A percentile compares a stretch with the other conserved stretches of the same genome.
Conservation (phyloP, 2,797 vertebrate genomes). For the Acropternis orthonyx region DNA sequence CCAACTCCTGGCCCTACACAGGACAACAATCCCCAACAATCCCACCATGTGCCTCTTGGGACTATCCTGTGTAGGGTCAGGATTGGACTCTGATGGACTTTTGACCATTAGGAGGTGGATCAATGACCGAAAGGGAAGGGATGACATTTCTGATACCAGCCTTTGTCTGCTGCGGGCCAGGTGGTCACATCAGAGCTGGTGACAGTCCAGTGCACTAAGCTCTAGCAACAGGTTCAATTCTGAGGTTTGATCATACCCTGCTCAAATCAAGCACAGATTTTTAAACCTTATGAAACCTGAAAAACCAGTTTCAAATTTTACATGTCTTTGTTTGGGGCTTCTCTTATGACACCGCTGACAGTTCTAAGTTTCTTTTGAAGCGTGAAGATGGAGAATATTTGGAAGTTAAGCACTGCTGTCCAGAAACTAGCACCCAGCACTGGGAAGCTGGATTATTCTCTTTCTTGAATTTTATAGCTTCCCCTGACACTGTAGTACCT, state of each 20-base stretch:
- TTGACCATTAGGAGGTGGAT: not conserved
- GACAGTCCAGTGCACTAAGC: not conserved
- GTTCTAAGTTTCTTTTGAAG: not conserved
- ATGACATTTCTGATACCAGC: not conserved
- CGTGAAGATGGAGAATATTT: not conserved
- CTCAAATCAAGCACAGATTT: not conserved
- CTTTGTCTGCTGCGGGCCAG: not conserved
- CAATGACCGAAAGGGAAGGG: not conserved
- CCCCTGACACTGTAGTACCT: not conserved
- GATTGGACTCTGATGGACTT: not conserved
- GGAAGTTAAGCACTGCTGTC: not conserved
- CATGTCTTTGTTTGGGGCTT: not conserved
- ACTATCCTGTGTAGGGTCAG: not conserved
- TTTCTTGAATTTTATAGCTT: not conserved
- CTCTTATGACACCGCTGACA: not conserved
- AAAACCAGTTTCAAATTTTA: not conserved
- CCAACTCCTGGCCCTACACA: not conserved
- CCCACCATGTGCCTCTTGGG: not conserved
- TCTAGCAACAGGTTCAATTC: not conserved
- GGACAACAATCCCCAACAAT: not conserved
- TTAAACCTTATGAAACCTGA: not conserved
- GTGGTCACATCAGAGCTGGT: not conserved
- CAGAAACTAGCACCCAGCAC: not conserved
- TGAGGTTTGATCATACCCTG: not conserved
- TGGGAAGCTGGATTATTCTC: not conserved